A percentile compares a stretch with the other conserved stretches of the same genome.
phyloP scores from a whole-genome alignment of 1,140 invertebrate species.

The Cotesia glomerata region DNA sequence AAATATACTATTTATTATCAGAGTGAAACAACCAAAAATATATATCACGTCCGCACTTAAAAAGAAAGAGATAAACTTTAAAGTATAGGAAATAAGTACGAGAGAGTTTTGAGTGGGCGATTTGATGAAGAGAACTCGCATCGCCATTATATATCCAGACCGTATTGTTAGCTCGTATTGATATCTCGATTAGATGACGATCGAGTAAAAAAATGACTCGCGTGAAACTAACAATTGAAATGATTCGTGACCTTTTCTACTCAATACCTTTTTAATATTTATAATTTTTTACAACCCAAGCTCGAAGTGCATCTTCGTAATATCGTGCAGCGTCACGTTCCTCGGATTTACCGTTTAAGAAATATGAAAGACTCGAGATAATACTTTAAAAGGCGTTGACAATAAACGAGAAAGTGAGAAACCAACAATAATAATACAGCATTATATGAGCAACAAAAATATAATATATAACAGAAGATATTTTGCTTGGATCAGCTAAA shows the following conservation, averaged over 20 bases:
- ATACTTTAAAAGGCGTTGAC: not conserved
- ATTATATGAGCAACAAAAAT: slow-evolving; percentile 8
- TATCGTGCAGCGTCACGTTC: not conserved
- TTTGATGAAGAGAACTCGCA: too few relatives aligned
- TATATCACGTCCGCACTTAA: slow-evolving; percentile 30
- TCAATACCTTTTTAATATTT: not conserved
- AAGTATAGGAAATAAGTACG: not conserved
- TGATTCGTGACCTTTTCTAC: not conserved
- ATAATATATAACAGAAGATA: slow-evolving; percentile 28
- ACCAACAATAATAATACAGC: not conserved
- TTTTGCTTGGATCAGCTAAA: slow-evolving; percentile 5
- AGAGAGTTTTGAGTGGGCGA: too few relatives aligned
- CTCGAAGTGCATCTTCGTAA: not conserved
- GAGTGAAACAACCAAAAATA: slow-evolving; percentile 38
- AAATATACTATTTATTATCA: not conserved
- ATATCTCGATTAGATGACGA: not conserved
- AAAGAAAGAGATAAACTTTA: not conserved
- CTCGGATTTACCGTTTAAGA: not conserved
- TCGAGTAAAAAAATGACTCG: not conserved
- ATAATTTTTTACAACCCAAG: not conserved
- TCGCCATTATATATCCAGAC: too few relatives aligned
- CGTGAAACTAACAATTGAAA: not conserved
- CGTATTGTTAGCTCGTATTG: too few relatives aligned
- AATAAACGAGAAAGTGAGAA: not conserved
- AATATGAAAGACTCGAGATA: not conserved